A percentile compares a stretch with the other conserved stretches of the same genome.
phyloP scores from a whole-genome alignment of 2,888 invertebrate genomes.

The Eristalinus aeneus region DNA sequence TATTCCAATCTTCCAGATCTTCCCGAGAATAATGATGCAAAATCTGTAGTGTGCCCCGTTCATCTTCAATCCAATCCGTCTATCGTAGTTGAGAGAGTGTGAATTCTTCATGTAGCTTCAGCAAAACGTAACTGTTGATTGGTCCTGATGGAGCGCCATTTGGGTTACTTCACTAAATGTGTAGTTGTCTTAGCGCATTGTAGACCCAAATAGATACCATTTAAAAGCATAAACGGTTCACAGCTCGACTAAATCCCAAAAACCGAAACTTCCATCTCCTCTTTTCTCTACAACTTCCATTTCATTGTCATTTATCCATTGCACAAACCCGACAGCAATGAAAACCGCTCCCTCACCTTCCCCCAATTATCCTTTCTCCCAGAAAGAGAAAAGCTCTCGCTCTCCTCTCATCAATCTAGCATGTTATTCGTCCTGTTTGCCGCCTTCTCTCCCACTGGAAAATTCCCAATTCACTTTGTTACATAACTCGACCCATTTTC shows the following conservation, averaged over 20 bases:
- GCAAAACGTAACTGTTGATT: too few species aligned
- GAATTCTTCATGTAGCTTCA: too few species aligned
- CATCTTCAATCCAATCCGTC: too few species aligned
- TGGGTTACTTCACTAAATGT: too few species aligned
- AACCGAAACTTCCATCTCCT: not conserved
- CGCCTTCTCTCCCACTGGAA: constrained; percentile 45
- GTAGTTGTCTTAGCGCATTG: too few species aligned
- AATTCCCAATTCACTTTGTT: constrained; percentile 39
- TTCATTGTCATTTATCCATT: not conserved
- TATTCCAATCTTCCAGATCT: too few species aligned
- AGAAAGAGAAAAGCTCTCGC: not conserved
- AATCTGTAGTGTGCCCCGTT: too few species aligned
- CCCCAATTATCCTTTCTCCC: not conserved
- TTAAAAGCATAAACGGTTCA: not conserved
- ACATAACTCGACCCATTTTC: constrained; percentile 69
- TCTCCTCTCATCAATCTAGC: not conserved
- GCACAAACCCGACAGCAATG: not conserved
- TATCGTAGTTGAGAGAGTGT: too few species aligned
- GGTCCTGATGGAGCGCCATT: too few species aligned
- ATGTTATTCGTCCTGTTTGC: constrained; percentile 17
- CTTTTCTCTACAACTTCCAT: not conserved
- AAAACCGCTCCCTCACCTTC: not conserved
- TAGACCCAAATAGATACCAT: too few species aligned
- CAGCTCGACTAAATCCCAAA: not conserved
- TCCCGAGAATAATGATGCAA: too few species aligned